Evolutionary conservation across 2,113 vertebrate species (phyloP).

Genomic region (Uropsilus gracilis): DNA sequence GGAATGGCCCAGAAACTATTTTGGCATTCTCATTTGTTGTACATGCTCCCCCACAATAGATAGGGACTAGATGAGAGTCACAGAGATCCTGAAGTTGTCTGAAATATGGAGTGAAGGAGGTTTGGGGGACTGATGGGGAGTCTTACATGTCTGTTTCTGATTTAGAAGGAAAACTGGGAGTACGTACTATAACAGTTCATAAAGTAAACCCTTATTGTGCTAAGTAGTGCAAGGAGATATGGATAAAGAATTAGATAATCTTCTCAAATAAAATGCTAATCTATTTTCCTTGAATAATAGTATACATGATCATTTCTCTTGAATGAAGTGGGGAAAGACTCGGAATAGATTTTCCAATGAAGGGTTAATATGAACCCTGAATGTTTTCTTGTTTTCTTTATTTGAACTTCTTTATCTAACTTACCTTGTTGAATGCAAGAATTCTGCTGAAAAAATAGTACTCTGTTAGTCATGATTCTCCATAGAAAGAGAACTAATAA

Average conservation of each 20-base stretch:
- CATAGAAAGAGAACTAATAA: not conserved
- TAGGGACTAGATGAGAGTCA: not conserved
- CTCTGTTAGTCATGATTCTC: not conserved
- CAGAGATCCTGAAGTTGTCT: not conserved
- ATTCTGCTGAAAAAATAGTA: not conserved
- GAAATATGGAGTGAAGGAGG: not conserved
- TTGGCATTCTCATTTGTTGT: not conserved
- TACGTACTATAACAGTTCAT: not conserved
- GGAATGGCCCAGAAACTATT: not conserved
- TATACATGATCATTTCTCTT: not conserved
- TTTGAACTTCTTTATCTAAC: not conserved
- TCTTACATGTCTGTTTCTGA: not conserved
- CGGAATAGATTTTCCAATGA: not conserved
- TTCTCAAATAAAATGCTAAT: not conserved
- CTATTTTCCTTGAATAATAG: not conserved
- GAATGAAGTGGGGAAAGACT: not conserved
- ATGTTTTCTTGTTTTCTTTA: not conserved
- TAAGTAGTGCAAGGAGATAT: not conserved
- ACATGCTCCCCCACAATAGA: too few relatives aligned
- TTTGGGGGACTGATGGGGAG: accelerated
- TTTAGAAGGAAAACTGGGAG: not conserved
- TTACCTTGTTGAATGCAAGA: not conserved
- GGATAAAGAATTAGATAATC: not conserved
- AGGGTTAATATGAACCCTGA: not conserved
- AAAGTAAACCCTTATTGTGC: not conserved